Evolutionary conservation across 1,140 invertebrate genomes (phyloP).

Genomic region (Scaptomyza hsui): DNA sequence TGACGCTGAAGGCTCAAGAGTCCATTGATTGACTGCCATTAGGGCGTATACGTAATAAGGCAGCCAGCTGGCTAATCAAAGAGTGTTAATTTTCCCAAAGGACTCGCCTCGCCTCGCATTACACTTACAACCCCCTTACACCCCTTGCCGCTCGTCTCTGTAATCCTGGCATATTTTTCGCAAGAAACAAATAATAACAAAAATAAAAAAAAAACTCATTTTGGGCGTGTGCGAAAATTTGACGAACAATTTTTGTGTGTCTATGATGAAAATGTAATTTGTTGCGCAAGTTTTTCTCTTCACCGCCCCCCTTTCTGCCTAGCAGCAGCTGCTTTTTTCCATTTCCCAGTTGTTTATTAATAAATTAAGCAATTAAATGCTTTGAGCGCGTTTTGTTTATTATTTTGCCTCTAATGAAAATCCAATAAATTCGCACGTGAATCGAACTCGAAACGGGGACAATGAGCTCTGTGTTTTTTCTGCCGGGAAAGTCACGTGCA

Average conservation of each 20-base stretch:
- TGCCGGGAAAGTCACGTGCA: constrained; percentile 63
- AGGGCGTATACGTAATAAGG: constrained; percentile 80
- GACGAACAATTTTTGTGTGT: constrained; percentile 59
- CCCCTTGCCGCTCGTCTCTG: background rate
- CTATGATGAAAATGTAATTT: constrained; percentile 76
- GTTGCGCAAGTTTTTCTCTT: constrained; percentile 46
- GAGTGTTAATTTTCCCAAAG: constrained; percentile 82
- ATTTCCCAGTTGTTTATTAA: constrained; percentile 61
- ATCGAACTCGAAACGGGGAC: constrained; percentile 20
- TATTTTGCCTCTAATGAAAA: constrained; percentile 73
- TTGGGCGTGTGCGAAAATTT: constrained; percentile 64
- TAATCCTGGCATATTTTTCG: constrained; percentile 34
- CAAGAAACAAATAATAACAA: background rate
- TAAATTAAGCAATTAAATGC: constrained; percentile 80
- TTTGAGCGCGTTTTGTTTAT: constrained; percentile 49
- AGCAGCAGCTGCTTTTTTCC: constrained; percentile 52
- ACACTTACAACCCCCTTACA: constrained; percentile 5
- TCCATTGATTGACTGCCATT: constrained; percentile 79
- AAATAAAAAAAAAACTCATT: constrained; percentile 36
- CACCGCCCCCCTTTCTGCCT: background rate
- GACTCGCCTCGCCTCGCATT: constrained; percentile 57
- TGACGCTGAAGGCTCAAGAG: constrained; percentile 66
- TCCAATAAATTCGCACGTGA: constrained; percentile 74
- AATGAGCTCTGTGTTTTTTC: background rate
- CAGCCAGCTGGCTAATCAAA: constrained; percentile 63